These are phyloP conservation scores for Phytoseiulus persimilis DNA, from an alignment of 2,888 invertebrate genomes.

Conservation along the genomic window DNA sequence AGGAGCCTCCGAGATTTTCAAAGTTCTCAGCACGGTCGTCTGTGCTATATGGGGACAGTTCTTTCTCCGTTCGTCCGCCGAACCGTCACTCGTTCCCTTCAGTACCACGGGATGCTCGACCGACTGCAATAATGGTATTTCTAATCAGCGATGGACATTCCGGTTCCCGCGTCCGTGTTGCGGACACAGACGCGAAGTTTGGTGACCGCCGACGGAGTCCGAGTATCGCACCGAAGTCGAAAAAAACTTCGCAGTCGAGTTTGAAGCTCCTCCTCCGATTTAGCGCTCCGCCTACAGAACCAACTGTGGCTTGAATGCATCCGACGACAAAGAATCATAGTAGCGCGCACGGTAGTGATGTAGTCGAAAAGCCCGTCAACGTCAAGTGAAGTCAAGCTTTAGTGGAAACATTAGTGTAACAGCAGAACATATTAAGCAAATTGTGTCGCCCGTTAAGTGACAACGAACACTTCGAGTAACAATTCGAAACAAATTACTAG, in stretches of 20 bases:
- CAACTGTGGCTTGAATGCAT: constrained; percentile 17
- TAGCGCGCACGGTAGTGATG: constrained; percentile 9
- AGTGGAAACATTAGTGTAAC: constrained; percentile 26
- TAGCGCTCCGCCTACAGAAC: not conserved
- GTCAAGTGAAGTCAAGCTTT: constrained; percentile 6
- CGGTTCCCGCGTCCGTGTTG: not conserved
- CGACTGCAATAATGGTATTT: not conserved
- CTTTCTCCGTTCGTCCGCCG: not conserved
- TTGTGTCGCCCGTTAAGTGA: constrained; percentile 38
- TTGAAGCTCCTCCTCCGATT: not conserved
- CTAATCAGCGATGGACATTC: not conserved
- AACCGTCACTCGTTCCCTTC: not conserved
- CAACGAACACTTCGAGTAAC: not conserved
- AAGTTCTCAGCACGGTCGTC: no score
- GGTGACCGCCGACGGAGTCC: not conserved
- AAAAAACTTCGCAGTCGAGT: not conserved
- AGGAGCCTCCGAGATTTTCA: no score
- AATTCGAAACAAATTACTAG: not conserved
- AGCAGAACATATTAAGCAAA: constrained; percentile 36
- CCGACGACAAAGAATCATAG: constrained; percentile 24
- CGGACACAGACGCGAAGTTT: not conserved
- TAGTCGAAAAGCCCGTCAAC: not conserved
- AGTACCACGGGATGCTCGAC: not conserved
- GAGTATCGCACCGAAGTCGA: not conserved
- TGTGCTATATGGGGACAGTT: no score